These are phyloP conservation scores for Olivierus martensii DNA, from an alignment of 1,140 invertebrate species.

Conservation along the genomic window DNA sequence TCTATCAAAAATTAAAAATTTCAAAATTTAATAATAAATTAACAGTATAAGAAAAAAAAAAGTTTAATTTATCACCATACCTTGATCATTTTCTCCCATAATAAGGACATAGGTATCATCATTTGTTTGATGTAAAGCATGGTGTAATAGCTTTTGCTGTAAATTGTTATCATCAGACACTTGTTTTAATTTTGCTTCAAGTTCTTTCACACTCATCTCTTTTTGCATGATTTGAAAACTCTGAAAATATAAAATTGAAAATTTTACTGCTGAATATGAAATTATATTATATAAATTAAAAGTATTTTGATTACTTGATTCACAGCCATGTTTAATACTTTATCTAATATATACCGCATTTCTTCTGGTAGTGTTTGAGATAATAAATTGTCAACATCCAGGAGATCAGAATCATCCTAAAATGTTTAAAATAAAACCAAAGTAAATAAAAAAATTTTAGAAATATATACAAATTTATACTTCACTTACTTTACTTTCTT, in stretches of 20 bases:
- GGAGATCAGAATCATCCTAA: slow-evolving; percentile 34
- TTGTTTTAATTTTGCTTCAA: slow-evolving; percentile 56
- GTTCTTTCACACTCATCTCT: slow-evolving; percentile 54
- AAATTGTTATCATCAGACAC: slow-evolving; percentile 59
- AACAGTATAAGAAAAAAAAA: not conserved
- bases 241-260: slow-evolving; percentile 25
- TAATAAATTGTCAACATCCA: slow-evolving; percentile 19
- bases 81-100: slow-evolving; percentile 1
- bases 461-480: not conserved
- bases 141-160: slow-evolving; percentile 59
- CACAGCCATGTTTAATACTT: slow-evolving; percentile 58
- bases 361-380: slow-evolving; percentile 34
- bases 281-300: not conserved
- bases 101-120: slow-evolving; percentile 8
- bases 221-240: slow-evolving; percentile 57
- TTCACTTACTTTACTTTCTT: slow-evolving; percentile 41
- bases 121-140: slow-evolving; percentile 14
- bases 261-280: not conserved
- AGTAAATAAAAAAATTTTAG: not conserved
- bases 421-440: not conserved
- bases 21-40: not conserved
- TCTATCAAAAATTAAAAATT: not conserved
- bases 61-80: not conserved
- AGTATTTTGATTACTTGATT: slow-evolving; percentile 30
- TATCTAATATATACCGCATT: slow-evolving; percentile 62